Base-by-base conservation (phyloP, 92 coral and sea anemone genomes). In the Epizoanthus rinbou region DNA sequence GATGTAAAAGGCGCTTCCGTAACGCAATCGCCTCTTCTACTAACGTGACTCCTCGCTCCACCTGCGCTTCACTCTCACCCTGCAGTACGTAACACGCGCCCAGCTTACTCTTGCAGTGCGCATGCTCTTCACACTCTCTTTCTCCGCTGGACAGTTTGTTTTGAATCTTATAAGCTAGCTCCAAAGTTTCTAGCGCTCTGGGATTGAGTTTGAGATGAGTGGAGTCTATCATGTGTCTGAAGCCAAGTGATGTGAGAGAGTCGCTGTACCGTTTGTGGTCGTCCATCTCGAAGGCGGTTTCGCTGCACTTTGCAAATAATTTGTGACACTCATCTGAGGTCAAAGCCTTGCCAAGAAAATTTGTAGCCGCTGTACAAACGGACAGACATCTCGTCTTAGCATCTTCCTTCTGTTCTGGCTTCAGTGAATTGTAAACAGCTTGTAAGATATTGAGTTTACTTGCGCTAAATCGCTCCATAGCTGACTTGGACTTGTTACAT, bases 31-130 rank as follows among this genome's bases (percentile, higher is more conserved):
- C 91, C 17, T 83, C 54, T 18, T 76, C 45, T 21, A 87, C 73
- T 31, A 83, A 39, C 23, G 28, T 9, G 14, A 66, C 50, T 14
- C 87, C 91, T 16, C 69, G 31, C 24, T 74, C 50, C 65, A 74
- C 43, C 8, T 74, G 17, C 3, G 16, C 64, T 53, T 67, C 76
- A 18, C 60, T 3, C 3, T 81, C 69, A 24, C 80, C 85, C n/a
- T 63, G 50, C 64, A 62, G 24, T 13, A 81, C 69, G 41, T 76
- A 78, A 15, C 88, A 88, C 63, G 84, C 78, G 1, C 87, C 91
- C n/a, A 88, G 79, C 39, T 88, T 84, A 43, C 91, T 88, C 25
- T 22, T 58, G 69, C 91, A 84, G 73, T 88, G 91, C 60, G 91
- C 91, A 86, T 79, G 70, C 24, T 59, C 82, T 43, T 81, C 86